Evolutionary conservation across 2,888 invertebrate species (phyloP).

Genomic region (Leuctra nigra): DNA sequence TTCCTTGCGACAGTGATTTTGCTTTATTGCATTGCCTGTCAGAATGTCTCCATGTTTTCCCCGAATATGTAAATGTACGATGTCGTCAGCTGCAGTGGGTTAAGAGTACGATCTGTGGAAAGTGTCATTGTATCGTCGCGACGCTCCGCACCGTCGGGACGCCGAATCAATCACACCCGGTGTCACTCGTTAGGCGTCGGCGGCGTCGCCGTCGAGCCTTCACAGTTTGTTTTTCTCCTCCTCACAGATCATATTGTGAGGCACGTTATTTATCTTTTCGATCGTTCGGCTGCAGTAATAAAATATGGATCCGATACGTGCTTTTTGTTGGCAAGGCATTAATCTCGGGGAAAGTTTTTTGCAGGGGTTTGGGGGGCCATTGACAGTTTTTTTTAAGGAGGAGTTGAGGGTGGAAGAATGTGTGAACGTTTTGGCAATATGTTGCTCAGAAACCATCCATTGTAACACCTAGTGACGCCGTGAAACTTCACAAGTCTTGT

Average conservation of each 20-base stretch:
- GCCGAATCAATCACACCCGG: constrained; percentile 10
- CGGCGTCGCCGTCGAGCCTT: background rate
- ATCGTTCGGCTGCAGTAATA: constrained; percentile 6
- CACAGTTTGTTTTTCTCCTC: background rate
- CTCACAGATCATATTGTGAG: constrained; percentile 7
- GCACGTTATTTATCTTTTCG: constrained; percentile 12
- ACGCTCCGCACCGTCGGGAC: background rate
- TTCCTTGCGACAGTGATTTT: too few relatives aligned
- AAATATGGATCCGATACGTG: constrained; percentile 16
- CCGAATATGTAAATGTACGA: too few relatives aligned
- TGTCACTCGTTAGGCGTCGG: constrained; percentile 11
- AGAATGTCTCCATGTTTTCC: too few relatives aligned
- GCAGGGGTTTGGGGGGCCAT: background rate
- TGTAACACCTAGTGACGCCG: too few relatives aligned
- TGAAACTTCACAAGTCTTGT: too few relatives aligned
- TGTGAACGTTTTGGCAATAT: too few relatives aligned
- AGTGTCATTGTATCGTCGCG: background rate
- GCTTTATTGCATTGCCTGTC: too few relatives aligned
- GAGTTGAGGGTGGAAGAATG: background rate
- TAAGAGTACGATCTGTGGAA: too few relatives aligned
- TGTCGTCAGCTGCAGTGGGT: too few relatives aligned
- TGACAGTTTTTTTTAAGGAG: background rate
- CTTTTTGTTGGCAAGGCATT: constrained; percentile 4
- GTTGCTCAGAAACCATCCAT: too few relatives aligned
- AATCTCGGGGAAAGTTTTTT: background rate